Base-by-base conservation (phyloP, 2,888 invertebrate species). In the Drosophila macrospina region DNA sequence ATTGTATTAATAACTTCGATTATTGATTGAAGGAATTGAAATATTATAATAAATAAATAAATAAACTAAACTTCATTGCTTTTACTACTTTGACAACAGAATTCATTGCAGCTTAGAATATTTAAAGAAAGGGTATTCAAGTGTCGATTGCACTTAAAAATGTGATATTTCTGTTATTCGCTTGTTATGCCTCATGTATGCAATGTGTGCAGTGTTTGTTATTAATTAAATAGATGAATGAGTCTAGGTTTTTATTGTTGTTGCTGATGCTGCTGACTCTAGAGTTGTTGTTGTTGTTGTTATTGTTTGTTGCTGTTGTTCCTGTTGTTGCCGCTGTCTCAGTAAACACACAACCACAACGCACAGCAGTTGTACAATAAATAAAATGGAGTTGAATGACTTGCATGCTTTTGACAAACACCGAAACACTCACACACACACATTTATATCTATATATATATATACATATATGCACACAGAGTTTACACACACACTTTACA, bases 331-430 rank as follows among this genome's bases (percentile, higher is more conserved):
- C 26, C 64, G 69, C 57, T 71, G 52, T 68, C 51, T 65, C 39
- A 34, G 64, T 54, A 64, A 57, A 65, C 69, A 75, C 11, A 62
- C 36, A 62, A 61, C 51, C 59, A 42, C 68, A 63, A 28, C 24
- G 60, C 65, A 71, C 57, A 76, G 68, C 68, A 76, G 77, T 77
- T 66, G 62, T 41, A 74, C 72, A 81, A 79, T 79, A 81, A 81
- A 81, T 79, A 81, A 79, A 74, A 70, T 81, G 71, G 78, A 81
- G 81, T 81, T 81, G 81, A 79, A 81, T 79, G 81, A 79, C 81
- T 80, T 78, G 77, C 65, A 72, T 76, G 80, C 72, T 65, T 76
- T 76, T 78, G 76, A 77, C 74, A 79, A 75, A 76, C 69, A 66
- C 44, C 45, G 57, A 45, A 26, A 56, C 45, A 54, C 32, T 39